A percentile compares a stretch with the other conserved stretches of the same genome.
phyloP scores from a whole-genome alignment of 2,797 vertebrate genomes.

The Danio choprae region DNA sequence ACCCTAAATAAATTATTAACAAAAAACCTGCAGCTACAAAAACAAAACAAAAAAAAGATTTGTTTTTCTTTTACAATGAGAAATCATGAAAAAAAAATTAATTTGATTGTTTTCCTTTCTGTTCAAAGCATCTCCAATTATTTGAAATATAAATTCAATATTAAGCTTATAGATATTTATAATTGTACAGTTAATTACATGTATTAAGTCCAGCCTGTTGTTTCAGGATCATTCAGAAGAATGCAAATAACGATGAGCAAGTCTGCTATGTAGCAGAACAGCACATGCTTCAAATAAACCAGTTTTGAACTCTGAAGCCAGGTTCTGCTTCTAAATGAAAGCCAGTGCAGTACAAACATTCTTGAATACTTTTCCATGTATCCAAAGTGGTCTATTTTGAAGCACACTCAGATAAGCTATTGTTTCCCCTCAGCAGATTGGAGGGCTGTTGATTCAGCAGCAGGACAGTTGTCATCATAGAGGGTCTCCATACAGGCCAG shows the following conservation, averaged over 20 bases:
- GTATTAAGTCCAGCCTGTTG: background rate
- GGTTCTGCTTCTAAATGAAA: background rate
- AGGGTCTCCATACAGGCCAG: slow-evolving; percentile 60
- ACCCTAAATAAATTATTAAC: too few species aligned
- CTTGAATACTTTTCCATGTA: slow-evolving; percentile 7
- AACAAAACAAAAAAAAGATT: too few species aligned
- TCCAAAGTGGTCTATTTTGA: slow-evolving; percentile 14
- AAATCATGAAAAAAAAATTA: too few species aligned
- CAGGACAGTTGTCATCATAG: slow-evolving; percentile 63
- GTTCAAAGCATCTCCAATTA: too few species aligned
- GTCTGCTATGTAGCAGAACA: background rate
- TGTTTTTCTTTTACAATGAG: too few species aligned
- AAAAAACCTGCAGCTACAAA: too few species aligned
- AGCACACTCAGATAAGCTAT: slow-evolving; percentile 38
- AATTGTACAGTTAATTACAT: background rate
- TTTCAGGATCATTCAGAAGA: background rate
- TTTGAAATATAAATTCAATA: too few species aligned
- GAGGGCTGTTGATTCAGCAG: slow-evolving; percentile 55
- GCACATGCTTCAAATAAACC: background rate
- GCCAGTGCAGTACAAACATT: background rate
- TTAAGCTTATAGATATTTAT: too few species aligned
- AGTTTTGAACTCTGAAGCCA: background rate
- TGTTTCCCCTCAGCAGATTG: slow-evolving; percentile 28
- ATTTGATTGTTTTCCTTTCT: too few species aligned
- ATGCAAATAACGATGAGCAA: background rate